Evolutionary conservation across 2,797 vertebrate species (phyloP).

Genomic region (Argentina silus): DNA sequence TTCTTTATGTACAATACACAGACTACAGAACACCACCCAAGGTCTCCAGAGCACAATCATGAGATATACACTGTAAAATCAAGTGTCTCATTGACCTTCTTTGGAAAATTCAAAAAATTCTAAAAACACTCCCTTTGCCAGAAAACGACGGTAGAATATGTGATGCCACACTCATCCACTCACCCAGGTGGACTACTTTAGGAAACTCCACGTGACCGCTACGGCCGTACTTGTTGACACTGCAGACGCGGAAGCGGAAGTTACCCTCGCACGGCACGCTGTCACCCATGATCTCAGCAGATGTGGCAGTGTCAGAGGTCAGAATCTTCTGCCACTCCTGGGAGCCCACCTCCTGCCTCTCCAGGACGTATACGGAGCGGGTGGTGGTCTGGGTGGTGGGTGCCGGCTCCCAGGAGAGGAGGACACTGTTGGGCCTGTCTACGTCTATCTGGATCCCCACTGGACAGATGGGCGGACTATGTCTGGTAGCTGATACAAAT

Average conservation of each 20-base stretch:
- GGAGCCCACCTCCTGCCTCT: slow-evolving; percentile 82
- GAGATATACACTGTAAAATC: too few relatives aligned
- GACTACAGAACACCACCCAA: too few relatives aligned
- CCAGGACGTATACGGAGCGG: slow-evolving; percentile 84
- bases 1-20: too few relatives aligned
- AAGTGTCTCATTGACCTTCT: too few relatives aligned
- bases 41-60: too few relatives aligned
- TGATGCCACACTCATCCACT: slow-evolving; percentile 41
- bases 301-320: slow-evolving; percentile 81
- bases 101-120: too few relatives aligned
- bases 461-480: slow-evolving; percentile 83
- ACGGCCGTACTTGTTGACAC: slow-evolving; percentile 87
- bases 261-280: slow-evolving; percentile 83
- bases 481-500: slow-evolving; percentile 78
- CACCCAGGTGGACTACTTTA: slow-evolving; percentile 86
- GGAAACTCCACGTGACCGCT: slow-evolving; percentile 90
- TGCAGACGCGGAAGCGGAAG: slow-evolving; percentile 89
- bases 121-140: too few relatives aligned
- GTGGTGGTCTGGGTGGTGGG: slow-evolving; percentile 77
- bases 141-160: too few relatives aligned
- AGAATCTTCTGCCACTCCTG: slow-evolving; percentile 91
- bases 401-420: slow-evolving; percentile 86
- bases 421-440: slow-evolving; percentile 79
- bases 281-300: slow-evolving; percentile 82
- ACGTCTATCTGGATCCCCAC: slow-evolving; percentile 80